Percentiles rank a stretch among this genome's conserved stretches.
Evolutionary conservation across 2,113 vertebrate species (phyloP).

Genomic region (Melierax canorus): DNA sequence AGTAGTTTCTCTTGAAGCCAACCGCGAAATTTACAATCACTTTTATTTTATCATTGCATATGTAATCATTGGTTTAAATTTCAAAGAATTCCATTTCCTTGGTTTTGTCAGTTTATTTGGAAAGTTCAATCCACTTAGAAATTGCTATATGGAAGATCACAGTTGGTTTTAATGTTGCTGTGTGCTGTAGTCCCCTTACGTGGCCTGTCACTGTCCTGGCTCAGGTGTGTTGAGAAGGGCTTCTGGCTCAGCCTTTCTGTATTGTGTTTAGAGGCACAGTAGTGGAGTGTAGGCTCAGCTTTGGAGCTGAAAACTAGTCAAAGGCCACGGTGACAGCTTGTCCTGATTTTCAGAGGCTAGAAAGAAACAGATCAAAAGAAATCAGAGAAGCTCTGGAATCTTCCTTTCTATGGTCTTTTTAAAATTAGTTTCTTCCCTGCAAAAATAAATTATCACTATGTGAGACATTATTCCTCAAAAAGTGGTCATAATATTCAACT

Average conservation of each 20-base stretch:
- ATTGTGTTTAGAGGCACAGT: fast-evolving
- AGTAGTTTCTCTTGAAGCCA: not conserved
- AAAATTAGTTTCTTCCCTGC: not conserved
- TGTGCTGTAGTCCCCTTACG: not conserved
- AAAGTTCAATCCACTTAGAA: not conserved
- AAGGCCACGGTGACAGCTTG: not conserved
- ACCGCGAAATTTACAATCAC: not conserved
- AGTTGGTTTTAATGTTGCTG: fast-evolving
- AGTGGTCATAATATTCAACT: not conserved
- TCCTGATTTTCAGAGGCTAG: not conserved
- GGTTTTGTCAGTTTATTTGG: not conserved
- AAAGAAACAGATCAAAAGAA: not conserved
- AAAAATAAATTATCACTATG: not conserved
- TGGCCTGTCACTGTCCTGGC: too few relatives aligned
- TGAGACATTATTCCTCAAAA: not conserved
- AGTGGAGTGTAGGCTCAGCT: too few relatives aligned
- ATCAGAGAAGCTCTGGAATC: not conserved
- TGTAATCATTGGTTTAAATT: not conserved
- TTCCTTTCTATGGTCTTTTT: not conserved
- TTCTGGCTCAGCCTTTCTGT: not conserved
- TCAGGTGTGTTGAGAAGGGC: not conserved
- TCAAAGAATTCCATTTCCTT: not conserved
- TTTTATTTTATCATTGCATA: not conserved
- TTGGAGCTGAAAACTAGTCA: not conserved
- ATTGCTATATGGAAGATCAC: too few relatives aligned